Evolutionary conservation across 2,888 invertebrate genomes (phyloP), one percentile per base, ranked within the genome.

Genomic region (Dryocosmus kuriphilus): DNA sequence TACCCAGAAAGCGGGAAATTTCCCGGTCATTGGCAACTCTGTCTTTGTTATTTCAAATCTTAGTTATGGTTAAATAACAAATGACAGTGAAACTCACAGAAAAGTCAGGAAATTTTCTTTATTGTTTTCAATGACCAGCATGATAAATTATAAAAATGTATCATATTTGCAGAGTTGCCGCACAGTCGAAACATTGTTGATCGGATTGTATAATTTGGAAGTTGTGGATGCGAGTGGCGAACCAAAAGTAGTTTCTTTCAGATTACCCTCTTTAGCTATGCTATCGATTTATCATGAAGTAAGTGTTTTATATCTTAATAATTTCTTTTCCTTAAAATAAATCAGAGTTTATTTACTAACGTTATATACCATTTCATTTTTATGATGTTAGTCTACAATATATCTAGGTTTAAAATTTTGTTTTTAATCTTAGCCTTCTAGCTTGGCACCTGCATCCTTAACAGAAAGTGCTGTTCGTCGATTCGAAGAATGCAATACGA

Each of bases 281-380:
- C 94, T 97, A 80, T 98, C 98, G 62, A 96, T 98, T 88, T 98
- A 97, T 92, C 98, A 98, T 92, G 98, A 98, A 93, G 96, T 95
- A 90, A 87, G 85, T 30, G 35, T 16, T 1, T 16, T 22, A 38
- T 61, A 14, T 22, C 9, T 14, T 32, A 74, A 30, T 75, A 75
- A 30, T n/a, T n/a, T 55, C 8, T 62, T 32, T 38, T 41, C 14
- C 0, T 14, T 14, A 41, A 41, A 41, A 41, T 41, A 14, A 41
- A 4, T 41, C 11, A 0, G 35, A 35, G 9, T 35, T 14, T 14
- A 3, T 38, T 9, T 38, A 11, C 38, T 38, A 14, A 14, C 2
- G 11, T 38, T 38, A 14, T 38, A 0, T 2, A 38, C 14, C 11
- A 14, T 14, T 14, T 11, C 0, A 38, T 38, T 38, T 11, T 2